Percentiles rank a stretch among this genome's conserved stretches.
These are phyloP conservation scores for Lophotis ruficrista DNA, from an alignment of 2,113 vertebrate genomes.

Conservation along the genomic window DNA sequence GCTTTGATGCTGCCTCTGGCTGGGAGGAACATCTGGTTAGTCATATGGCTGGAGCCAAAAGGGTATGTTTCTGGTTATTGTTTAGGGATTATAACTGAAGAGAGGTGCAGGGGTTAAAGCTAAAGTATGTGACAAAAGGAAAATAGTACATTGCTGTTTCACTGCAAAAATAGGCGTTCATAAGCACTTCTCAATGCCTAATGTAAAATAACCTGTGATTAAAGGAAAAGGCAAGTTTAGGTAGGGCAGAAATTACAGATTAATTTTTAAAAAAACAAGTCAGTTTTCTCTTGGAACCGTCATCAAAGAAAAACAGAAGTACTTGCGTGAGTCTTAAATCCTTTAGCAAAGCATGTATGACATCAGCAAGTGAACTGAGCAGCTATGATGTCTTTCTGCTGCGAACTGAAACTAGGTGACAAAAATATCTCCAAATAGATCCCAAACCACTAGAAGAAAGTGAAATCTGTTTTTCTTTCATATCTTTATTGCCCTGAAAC, in stretches of 20 bases:
- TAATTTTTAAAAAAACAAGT: background rate
- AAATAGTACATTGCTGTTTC: background rate
- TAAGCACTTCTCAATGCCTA: background rate
- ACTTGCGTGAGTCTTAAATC: constrained; percentile 28
- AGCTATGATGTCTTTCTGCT: constrained; percentile 27
- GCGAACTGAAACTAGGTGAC: background rate
- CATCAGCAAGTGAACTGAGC: constrained; percentile 32
- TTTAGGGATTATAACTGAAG: background rate
- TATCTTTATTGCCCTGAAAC: background rate
- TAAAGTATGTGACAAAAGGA: background rate
- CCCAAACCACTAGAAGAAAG: background rate
- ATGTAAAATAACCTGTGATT: background rate
- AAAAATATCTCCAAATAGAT: constrained; percentile 27
- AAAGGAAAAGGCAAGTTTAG: background rate
- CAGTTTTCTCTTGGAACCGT: background rate
- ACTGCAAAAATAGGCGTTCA: background rate
- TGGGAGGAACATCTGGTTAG: constrained; percentile 18
- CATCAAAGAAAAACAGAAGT: constrained; percentile 26
- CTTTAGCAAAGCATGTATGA: constrained; percentile 4
- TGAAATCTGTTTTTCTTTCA: background rate
- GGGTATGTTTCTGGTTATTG: background rate
- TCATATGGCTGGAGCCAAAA: background rate
- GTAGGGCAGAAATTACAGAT: background rate
- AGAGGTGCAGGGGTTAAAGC: constrained; percentile 45
- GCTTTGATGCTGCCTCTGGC: background rate